Evolutionary conservation across 2,113 vertebrate species (phyloP), one percentile per base, ranked within the genome.

Genomic region (Trichomycterus rosablanca): DNA sequence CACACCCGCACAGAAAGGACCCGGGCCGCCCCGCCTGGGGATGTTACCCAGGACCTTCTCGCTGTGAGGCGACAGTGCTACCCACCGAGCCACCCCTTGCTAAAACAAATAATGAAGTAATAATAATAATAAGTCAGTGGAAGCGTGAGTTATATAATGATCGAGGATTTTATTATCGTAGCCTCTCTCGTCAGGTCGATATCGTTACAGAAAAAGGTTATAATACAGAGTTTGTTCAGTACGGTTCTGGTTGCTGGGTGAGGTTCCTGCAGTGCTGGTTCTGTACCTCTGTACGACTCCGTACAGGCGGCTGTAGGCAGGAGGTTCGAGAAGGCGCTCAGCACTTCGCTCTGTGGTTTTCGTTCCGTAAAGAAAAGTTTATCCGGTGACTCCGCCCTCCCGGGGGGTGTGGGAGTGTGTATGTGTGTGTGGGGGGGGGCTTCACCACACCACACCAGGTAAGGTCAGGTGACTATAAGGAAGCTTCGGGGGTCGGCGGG

Each of bases 141-240:
- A 30, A 30, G 26, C 26, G 26, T 30, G 26, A 3, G 22, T 95
- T 95, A 95, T 90, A 97, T 97, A 97, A 96, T 97, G 93, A 94
- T 90, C 90, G 91, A 97, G 91, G 89, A 93, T 89, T 97, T 93
- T 91, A 87, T 87, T 87, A 84, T 87, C 78, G 80, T 86, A 81
- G 82, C 94, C 92, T 93, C 93, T 96, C 92, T 93, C 90, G 87
- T 96, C 92, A 91, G 92, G 92, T 95, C 96, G 89, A 92, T 96
- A 94, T 98, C 92, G 93, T 98, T 95, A 98, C 96, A 98, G 95
- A 98, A 98, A 98, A n/a, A 97, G 92, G 90, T 95, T 98, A 97
- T 97, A 91, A 93, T 98, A 98, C 96, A 98, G 94, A 92, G 85
- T 93, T 58, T 92, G 89, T 95, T 95, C 89, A 94, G 52, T 54